A percentile compares a stretch with the other conserved stretches of the same genome.
Evolutionary conservation across 2,113 vertebrate species (phyloP).

Genomic region (Lamprotornis superbus): DNA sequence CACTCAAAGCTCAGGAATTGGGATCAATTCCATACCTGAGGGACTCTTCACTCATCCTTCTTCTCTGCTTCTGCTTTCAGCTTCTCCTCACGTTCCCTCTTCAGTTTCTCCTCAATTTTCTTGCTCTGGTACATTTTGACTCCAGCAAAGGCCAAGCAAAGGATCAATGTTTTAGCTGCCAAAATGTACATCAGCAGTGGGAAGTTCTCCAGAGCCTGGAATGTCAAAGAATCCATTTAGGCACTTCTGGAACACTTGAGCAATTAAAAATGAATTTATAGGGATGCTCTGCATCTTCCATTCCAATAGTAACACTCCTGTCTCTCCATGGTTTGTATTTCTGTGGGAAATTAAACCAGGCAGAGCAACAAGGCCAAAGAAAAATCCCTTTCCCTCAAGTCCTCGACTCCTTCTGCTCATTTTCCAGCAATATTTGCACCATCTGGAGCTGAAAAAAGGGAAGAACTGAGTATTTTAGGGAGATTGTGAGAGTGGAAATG

Average conservation of each 20-base stretch:
- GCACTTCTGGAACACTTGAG: not conserved
- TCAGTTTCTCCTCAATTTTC: constrained; percentile 77
- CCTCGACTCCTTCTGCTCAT: not conserved
- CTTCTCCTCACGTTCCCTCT: constrained; percentile 67
- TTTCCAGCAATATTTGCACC: not conserved
- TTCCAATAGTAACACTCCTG: not conserved
- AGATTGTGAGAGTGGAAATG: not conserved
- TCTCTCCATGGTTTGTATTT: not conserved
- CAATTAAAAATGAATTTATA: not conserved
- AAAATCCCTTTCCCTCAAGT: not conserved
- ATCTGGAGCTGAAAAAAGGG: not conserved
- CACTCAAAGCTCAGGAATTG: not conserved
- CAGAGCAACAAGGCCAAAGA: not conserved
- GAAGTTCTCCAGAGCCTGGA: constrained; percentile 87
- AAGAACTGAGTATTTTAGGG: not conserved
- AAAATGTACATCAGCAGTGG: constrained; percentile 92
- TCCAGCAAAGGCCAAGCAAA: constrained; percentile 90
- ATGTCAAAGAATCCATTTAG: not conserved
- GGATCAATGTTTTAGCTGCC: constrained; percentile 89
- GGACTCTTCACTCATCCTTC: constrained; percentile 78
- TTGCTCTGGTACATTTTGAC: constrained; percentile 89
- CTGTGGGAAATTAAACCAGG: not conserved
- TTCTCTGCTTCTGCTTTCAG: constrained; percentile 63
- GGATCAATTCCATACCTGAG: not conserved
- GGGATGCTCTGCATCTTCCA: not conserved